Evolutionary conservation across 2,113 vertebrate species (phyloP), one percentile per base, ranked within the genome.

Genomic region (Corvus hawaiiensis): DNA sequence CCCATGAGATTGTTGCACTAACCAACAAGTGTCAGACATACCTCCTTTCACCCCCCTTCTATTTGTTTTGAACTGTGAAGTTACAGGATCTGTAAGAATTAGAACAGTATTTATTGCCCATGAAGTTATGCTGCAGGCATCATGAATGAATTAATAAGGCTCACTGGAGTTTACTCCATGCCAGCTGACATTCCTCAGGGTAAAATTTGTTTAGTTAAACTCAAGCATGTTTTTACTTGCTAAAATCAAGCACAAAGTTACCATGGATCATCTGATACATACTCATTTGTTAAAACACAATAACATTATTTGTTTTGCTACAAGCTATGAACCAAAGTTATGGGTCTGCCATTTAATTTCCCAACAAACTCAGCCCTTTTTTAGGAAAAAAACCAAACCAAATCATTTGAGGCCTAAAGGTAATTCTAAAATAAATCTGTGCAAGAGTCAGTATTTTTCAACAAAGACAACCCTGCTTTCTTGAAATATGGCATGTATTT

Each of bases 181-280:
- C 84, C 78, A 85, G 85, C 37, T 3, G 3, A 87, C 85, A 94
- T 91, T 93, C 90, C 79, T 88, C 32, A 8, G 71, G 41, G 88
- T 56, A 90, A 79, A 51, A 88, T 73, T 73, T 88, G 75, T 94
- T 96, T 93, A 91, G 82, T 79, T 90, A 79, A 94, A 95, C 67
- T 91, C 81, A 93, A 93, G 84, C 41, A 68, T 85, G 87, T 68
- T 94, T 95, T 91, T 22, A 83, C 88, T 94, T 62, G 71, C 90
- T 94, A 90, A 94, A 91, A 85, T 90, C 82, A 88, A 92, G 90
- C 58, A 58, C 54, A 10, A 33, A 76, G 87, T 90, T 87, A 76
- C 74, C 58, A 93, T 26, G 84, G 67, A 87, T 87, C 85, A 83
- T 62, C 71, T 73, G 87, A 87, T 79, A 64, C 80, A 85, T 2